These are phyloP conservation scores for Oligia strigilis DNA, from an alignment of 2,888 invertebrate species.

Conservation along the genomic window DNA sequence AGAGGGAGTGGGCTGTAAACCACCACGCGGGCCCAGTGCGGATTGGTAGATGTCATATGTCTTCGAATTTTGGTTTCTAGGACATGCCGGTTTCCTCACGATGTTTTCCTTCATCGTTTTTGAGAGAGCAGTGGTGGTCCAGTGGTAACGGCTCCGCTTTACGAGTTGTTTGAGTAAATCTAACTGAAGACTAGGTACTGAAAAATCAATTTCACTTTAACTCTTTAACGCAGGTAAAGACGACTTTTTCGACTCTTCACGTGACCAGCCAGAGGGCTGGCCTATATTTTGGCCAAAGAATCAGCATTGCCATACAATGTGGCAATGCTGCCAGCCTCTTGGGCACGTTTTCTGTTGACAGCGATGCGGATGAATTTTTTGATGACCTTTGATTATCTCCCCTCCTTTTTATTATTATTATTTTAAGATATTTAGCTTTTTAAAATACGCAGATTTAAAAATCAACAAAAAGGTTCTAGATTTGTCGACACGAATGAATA, in stretches of 20 bases:
- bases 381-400: too few species aligned
- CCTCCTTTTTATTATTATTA: too few species aligned
- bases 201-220: background rate
- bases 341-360: too few species aligned
- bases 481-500: slow-evolving; percentile 25
- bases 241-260: too few species aligned
- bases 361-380: too few species aligned
- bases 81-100: background rate
- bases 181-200: background rate
- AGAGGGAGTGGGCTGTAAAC: background rate
- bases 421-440: too few species aligned
- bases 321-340: too few species aligned
- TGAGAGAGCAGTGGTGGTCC: background rate
- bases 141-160: background rate
- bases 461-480: slow-evolving; percentile 19
- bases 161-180: background rate
- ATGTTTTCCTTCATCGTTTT: background rate
- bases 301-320: too few species aligned
- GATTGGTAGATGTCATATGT: background rate
- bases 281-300: too few species aligned
- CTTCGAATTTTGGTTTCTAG: background rate
- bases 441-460: background rate
- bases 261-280: too few species aligned
- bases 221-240: background rate
- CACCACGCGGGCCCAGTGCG: background rate